Percentiles rank a stretch among this genome's conserved stretches.
Conservation (phyloP, 2,113 vertebrate genomes). For the Aplodontia rufa region DNA sequence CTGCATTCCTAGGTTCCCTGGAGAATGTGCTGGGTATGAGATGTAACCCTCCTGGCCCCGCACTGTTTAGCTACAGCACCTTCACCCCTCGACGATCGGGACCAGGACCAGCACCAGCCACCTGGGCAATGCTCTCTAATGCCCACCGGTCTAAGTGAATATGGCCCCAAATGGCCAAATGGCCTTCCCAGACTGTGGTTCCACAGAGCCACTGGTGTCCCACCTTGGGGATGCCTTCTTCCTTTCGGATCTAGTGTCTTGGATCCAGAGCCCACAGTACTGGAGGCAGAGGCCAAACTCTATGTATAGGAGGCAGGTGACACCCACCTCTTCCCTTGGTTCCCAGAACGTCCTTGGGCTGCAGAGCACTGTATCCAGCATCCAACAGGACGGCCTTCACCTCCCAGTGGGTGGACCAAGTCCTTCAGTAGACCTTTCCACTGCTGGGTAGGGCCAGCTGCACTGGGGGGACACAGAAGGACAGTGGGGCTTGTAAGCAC, state of each 20-base stretch:
- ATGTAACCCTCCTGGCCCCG: background rate
- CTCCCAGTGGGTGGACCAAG: rapidly evolving
- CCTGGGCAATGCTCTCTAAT: too few species aligned
- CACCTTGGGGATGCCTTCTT: background rate
- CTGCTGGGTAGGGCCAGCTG: background rate
- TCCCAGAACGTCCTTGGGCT: background rate
- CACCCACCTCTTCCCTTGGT: background rate
- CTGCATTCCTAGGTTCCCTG: background rate
- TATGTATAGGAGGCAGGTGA: background rate
- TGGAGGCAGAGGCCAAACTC: background rate
- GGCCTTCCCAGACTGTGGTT: background rate
- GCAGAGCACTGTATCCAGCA: rapidly evolving
- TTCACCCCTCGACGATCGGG: background rate
- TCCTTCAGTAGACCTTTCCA: rapidly evolving
- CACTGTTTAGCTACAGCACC: too few species aligned
- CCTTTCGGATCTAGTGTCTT: background rate
- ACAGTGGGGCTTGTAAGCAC: too few species aligned
- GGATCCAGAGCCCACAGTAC: background rate
- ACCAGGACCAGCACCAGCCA: too few species aligned
- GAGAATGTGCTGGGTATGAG: background rate
- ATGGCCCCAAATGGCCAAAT: background rate
- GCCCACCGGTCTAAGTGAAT: background rate
- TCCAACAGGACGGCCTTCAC: background rate
- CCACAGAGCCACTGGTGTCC: background rate
- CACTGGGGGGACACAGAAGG: rapidly evolving